Percentiles rank a stretch among this genome's conserved stretches.
phyloP scores from a whole-genome alignment of 2,113 vertebrate species.

The Actenoides hombroni region DNA sequence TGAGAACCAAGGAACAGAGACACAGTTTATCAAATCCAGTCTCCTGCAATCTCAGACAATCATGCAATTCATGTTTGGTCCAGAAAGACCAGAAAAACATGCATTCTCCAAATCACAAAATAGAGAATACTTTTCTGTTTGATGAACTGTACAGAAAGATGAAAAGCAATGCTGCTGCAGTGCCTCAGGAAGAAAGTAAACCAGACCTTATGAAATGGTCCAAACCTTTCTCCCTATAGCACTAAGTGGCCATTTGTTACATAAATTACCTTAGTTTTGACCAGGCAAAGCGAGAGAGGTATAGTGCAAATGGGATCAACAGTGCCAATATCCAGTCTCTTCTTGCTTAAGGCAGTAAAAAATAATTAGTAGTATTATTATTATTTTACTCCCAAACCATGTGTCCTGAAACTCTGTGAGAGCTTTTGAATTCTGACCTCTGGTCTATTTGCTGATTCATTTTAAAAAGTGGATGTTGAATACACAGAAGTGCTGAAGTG shows the following conservation, averaged over 20 bases:
- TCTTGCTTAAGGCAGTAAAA: neutral
- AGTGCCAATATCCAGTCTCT: neutral
- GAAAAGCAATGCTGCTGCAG: neutral
- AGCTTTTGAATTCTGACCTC: neutral
- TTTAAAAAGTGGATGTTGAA: neutral
- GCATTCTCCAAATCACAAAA: neutral
- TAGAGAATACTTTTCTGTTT: neutral
- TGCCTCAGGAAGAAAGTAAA: neutral
- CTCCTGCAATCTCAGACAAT: neutral
- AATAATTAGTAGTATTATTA: neutral
- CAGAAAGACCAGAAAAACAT: neutral
- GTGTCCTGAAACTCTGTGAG: neutral
- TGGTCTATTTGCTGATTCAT: neutral
- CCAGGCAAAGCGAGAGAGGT: neutral
- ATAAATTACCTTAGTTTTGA: neutral
- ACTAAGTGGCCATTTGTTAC: neutral
- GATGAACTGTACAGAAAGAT: neutral
- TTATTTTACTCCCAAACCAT: neutral
- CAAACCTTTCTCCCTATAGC: neutral
- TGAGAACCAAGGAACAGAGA: neutral
- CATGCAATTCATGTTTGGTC: neutral
- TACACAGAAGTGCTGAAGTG: neutral
- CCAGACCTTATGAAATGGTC: neutral
- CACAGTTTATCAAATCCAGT: neutral
- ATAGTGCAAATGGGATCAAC: neutral